Conservation (phyloP, 2,888 invertebrate genomes). For the Drosophila limbata region DNA sequence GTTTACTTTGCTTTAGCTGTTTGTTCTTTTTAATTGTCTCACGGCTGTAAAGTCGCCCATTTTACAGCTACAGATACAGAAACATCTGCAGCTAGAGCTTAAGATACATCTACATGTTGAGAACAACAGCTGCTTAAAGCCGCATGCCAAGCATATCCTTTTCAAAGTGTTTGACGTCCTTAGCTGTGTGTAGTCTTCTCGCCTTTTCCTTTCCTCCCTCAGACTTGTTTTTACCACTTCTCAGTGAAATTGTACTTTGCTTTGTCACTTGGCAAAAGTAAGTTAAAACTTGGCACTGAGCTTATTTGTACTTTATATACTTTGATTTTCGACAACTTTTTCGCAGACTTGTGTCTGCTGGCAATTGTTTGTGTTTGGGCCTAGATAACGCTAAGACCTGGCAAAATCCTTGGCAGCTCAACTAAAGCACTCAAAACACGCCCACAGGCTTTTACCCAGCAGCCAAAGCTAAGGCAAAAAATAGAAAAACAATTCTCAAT, state of each 20-base stretch:
- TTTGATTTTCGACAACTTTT: slow-evolving; percentile 68
- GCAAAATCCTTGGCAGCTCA: slow-evolving; percentile 46
- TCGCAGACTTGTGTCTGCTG: slow-evolving; percentile 8
- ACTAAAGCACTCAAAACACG: slow-evolving; percentile 33
- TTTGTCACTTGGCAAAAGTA: slow-evolving; percentile 56
- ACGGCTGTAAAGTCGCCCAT: slow-evolving; percentile 43
- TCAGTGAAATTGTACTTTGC: slow-evolving; percentile 49
- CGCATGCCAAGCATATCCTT: slow-evolving; percentile 54
- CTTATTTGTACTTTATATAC: slow-evolving; percentile 61
- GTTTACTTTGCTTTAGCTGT: slow-evolving; percentile 39
- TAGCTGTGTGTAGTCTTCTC: background rate
- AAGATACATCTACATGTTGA: background rate
- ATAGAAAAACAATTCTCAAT: slow-evolving; percentile 28
- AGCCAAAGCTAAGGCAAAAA: background rate
- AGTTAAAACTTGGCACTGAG: slow-evolving; percentile 44
- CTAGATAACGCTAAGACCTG: slow-evolving; percentile 37
- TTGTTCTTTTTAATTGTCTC: slow-evolving; percentile 64
- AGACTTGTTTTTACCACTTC: background rate
- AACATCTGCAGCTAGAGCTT: slow-evolving; percentile 6
- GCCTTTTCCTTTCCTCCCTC: background rate
- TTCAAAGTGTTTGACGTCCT: slow-evolving; percentile 37
- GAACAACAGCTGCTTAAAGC: slow-evolving; percentile 43
- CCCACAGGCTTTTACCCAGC: slow-evolving; percentile 13
- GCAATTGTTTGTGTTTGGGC: slow-evolving; percentile 38
- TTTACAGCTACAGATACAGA: slow-evolving; percentile 20